Evolutionary conservation across 2,797 vertebrate genomes (phyloP), one percentile per base, ranked within the genome.

Genomic region (Coregonus ussuriensis): DNA sequence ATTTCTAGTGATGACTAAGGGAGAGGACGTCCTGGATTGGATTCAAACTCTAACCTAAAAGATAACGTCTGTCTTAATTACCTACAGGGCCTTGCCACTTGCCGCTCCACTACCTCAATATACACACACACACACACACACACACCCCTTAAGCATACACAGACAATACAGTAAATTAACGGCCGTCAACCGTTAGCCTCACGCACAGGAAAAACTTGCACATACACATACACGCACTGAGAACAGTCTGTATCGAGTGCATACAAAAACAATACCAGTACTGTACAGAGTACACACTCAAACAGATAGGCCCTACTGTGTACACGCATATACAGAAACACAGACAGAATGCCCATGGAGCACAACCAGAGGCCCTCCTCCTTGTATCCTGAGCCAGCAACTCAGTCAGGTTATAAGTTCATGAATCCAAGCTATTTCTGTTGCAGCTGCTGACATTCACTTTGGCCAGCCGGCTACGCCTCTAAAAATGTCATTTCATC

Each of bases 131-230:
- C 14, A 53, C n/a, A 25, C 18, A 68, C 29, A 67, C 66, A 70
- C 75, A 14, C 88, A 25, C 25, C 25, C 25, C 85, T 88, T 85
- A 71, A 78, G 70, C 56, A 47, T 47, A 89, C 85, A 87, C 77
- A 88, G 77, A 72, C 70, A 71, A 67, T 68, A 62, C n/a, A 56
- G 53, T 9, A 25, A 25, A 25, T 21, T 6, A 62, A 25, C 59
- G 3, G 21, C n/a, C 3, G 59, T 62, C 25, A 21, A 62, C 59
- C 25, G 59, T 59, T n/a, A 59, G n/a, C 21, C 59, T 3, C 9
- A 21, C 59, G 3, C 59, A 25, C 59, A 63, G n/a, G 59, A 21
- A 62, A 62, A 62, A 13, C 7, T 7, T 62, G 37, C 37, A 37
- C 37, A 37, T 37, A 37, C 37, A 37, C 35, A 41, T 41, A 2